A percentile compares a stretch with the other conserved stretches of the same genome.
Evolutionary conservation across 1,140 invertebrate genomes (phyloP).

Genomic region (Ceratitis capitata): DNA sequence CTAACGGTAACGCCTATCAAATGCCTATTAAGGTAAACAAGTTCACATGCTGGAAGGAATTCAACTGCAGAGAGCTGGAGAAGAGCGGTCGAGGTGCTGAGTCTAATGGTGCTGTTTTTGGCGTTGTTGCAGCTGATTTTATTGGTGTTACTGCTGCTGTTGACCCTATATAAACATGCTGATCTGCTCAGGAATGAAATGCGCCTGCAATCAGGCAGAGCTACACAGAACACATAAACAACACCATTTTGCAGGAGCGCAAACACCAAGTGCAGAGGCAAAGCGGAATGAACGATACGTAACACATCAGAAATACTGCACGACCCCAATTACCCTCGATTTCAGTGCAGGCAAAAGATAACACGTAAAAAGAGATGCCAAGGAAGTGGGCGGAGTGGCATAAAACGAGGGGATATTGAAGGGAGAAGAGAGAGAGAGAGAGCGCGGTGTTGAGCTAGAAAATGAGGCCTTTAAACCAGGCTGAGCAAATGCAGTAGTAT

Average conservation of each 20-base stretch:
- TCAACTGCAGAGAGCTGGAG: background rate
- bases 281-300: background rate
- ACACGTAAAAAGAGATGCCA: background rate
- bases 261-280: background rate
- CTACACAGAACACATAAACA: conserved; percentile 1
- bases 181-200: conserved; percentile 28
- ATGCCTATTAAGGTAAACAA: conserved; percentile 36
- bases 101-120: background rate
- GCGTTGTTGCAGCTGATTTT: background rate
- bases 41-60: background rate
- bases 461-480: conserved; percentile 20
- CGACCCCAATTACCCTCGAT: conserved; percentile 63
- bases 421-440: background rate
- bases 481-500: background rate
- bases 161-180: conserved; percentile 60
- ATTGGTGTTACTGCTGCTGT: conserved; percentile 39
- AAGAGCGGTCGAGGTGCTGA: background rate
- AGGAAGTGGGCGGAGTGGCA: background rate
- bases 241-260: background rate
- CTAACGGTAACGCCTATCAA: conserved; percentile 11
- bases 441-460: conserved; percentile 44
- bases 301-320: conserved; percentile 35
- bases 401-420: background rate
- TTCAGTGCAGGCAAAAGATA: conserved; percentile 40
- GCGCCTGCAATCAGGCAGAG: conserved; percentile 32